These are phyloP conservation scores for Lepus oiostolus DNA, from an alignment of 2,797 vertebrate species.

Conservation along the genomic window DNA sequence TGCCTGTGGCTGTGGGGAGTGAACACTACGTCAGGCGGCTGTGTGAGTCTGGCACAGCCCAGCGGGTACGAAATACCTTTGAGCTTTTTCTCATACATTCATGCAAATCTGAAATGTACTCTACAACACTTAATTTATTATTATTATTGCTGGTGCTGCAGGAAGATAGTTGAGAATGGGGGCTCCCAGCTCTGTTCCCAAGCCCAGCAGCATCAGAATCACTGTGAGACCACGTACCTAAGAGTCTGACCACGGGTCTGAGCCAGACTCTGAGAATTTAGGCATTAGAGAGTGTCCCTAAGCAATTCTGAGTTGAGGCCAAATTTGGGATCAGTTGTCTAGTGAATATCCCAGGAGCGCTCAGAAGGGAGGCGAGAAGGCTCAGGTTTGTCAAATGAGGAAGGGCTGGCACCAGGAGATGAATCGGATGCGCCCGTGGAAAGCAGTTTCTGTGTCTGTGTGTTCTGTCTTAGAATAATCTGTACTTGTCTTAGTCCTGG, in stretches of 20 bases:
- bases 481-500: not conserved
- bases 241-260: not conserved
- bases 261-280: not conserved
- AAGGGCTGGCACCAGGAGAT: not conserved
- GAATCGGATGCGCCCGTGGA: too few species aligned
- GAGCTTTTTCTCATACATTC: not conserved
- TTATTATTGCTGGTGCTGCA: not conserved
- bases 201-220: not conserved
- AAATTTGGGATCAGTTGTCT: not conserved
- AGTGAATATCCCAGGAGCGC: too few species aligned
- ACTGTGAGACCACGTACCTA: not conserved
- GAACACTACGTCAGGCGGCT: rapidly evolving
- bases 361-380: not conserved
- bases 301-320: not conserved
- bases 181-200: not conserved
- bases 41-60: rapidly evolving
- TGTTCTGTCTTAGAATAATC: not conserved
- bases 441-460: not conserved
- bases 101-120: not conserved
- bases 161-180: not conserved
- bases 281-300: not conserved
- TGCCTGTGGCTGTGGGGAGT: not conserved
- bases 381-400: not conserved
- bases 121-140: not conserved
- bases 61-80: not conserved